Base-by-base conservation (phyloP, 2,797 vertebrate species). In the Microchirus variegatus region DNA sequence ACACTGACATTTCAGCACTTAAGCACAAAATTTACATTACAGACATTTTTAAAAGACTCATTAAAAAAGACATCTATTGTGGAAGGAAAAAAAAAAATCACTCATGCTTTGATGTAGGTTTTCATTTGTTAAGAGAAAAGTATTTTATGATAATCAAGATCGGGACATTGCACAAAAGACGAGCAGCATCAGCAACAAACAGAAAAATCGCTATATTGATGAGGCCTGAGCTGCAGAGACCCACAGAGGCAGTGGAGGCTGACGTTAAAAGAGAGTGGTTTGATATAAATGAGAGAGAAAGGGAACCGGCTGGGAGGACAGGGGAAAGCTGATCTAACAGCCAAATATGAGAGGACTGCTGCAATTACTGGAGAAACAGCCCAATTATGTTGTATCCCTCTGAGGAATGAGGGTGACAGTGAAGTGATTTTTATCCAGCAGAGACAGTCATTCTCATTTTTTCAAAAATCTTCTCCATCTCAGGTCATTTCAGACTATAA, bases 321-420 rank as follows among this genome's bases (percentile, higher is more conserved):
- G 38, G 61, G 50, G n/a, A 67, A 67, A 54, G 63, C 59, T n/a
- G 52, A 75, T 75, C 57, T 74, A 74, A 73, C 71, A 69, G 47
- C 54, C 63, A 67, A 70, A 70, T 65, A 77, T 71, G 53, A 73
- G 58, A 82, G 36, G 59, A 79, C 69, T 44, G 55, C 54, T 66
- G 79, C 75, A 82, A 82, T 86, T 82, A 84, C 67, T 67, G 70
- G 40, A 68, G 60, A 73, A 81, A 79, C 60, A 68, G 78, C 54
- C 77, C 81, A 86, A 81, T 86, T 87, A 79, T 62, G 54, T 61
- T 59, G 50, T 76, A 70, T 70, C 59, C 66, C 69, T 73, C 62
- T 37, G 45, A 80, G 77, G 67, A 74, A 61, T 46, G 36, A 59
- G 46, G 46, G 56, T 62, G 73, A 82, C 67, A 76, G 75, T 48